Evolutionary conservation across 1,140 invertebrate species (phyloP).

Genomic region (Eumaeus atala): DNA sequence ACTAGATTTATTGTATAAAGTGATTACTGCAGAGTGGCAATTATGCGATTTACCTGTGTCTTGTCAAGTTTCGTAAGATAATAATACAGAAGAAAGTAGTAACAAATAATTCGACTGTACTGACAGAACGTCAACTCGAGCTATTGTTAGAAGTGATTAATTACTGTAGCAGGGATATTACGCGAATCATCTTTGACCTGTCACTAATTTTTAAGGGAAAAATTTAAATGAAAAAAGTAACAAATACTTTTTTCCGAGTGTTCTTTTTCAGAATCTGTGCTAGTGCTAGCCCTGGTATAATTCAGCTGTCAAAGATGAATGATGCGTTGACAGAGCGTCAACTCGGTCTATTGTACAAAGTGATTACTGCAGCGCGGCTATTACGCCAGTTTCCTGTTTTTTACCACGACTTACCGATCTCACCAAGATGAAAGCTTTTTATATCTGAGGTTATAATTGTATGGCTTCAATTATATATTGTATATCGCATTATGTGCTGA

Average conservation of each 20-base stretch:
- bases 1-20: slow-evolving; percentile 23
- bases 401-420: too few species aligned
- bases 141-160: slow-evolving; percentile 25
- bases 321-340: slow-evolving; percentile 6
- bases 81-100: too few species aligned
- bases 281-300: neutral
- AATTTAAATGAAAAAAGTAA: neutral
- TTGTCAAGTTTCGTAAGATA: too few species aligned
- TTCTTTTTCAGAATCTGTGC: neutral
- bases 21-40: slow-evolving; percentile 17
- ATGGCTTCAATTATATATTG: too few species aligned
- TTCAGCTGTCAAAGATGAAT: slow-evolving; percentile 2
- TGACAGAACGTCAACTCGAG: slow-evolving; percentile 20
- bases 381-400: neutral
- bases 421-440: too few species aligned
- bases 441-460: too few species aligned
- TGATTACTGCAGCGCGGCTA: neutral
- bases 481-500: too few species aligned
- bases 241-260: neutral
- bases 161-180: slow-evolving; percentile 18
- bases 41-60: slow-evolving; percentile 21
- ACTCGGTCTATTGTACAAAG: neutral
- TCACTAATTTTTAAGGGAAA: too few species aligned
- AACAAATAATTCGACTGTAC: too few species aligned
- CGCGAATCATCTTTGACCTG: slow-evolving; percentile 19